Conservation (phyloP, 2,888 invertebrate species). For the Tenodera sinensis region DNA sequence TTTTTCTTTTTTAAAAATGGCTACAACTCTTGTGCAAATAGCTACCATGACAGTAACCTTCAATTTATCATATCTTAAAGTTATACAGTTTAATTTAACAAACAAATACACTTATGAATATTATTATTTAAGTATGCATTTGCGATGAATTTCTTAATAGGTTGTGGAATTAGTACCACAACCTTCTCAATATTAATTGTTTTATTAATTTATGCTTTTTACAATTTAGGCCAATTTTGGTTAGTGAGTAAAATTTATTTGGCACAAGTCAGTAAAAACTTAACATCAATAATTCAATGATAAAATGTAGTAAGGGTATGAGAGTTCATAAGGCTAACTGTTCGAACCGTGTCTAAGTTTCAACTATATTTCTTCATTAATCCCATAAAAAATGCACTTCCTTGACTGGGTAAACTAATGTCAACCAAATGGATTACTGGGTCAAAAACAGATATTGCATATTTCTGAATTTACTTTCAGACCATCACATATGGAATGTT, state of each 20-base stretch:
- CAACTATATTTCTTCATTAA: neutral
- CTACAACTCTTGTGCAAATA: constrained; percentile 12
- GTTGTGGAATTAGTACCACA: neutral
- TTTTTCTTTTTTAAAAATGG: constrained; percentile 13
- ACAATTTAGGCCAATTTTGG: constrained; percentile 7
- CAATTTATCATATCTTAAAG: constrained; percentile 22
- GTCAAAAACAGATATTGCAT: neutral
- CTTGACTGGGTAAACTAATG: neutral
- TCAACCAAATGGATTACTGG: neutral
- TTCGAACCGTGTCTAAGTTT: neutral
- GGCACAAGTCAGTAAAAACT: neutral
- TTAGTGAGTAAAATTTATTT: constrained; percentile 2
- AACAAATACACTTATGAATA: constrained; percentile 21
- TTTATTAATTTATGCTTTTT: neutral
- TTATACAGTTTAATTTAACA: constrained; percentile 23
- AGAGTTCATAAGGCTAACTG: neutral
- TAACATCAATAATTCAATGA: neutral
- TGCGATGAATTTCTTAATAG: constrained; percentile 1
- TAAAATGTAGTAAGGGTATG: neutral
- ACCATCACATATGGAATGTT: neutral
- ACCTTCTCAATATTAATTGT: neutral
- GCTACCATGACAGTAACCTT: constrained; percentile 16
- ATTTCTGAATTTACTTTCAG: neutral
- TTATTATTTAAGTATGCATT: constrained; percentile 13
- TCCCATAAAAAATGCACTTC: neutral